Percentiles rank a stretch among this genome's conserved stretches.
These are phyloP conservation scores for Podarcis raffonei DNA, from an alignment of 2,113 vertebrate genomes.

Conservation along the genomic window DNA sequence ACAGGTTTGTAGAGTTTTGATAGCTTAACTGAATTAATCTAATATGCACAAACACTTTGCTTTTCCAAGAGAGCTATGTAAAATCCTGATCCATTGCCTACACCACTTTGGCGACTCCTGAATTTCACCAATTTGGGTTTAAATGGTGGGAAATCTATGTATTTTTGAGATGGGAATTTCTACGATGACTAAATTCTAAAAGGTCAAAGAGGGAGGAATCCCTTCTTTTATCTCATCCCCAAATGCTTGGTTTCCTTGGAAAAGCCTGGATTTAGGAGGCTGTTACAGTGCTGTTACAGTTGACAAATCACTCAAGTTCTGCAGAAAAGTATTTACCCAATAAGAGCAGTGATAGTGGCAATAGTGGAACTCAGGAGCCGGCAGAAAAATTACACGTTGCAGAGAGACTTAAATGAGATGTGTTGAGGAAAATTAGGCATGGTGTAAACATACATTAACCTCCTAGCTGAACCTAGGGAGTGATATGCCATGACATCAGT, in stretches of 20 bases:
- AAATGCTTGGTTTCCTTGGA: conserved; percentile 36
- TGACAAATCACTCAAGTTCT: conserved; percentile 27
- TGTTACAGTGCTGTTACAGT: conserved; percentile 1
- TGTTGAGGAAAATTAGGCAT: conserved; percentile 20
- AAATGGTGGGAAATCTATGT: conserved; percentile 26
- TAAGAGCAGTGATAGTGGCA: conserved; percentile 28
- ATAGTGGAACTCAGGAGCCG: conserved; percentile 29
- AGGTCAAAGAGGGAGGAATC: conserved; percentile 22
- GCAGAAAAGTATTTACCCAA: conserved; percentile 9
- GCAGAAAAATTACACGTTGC: neutral
- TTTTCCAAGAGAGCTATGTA: no score
- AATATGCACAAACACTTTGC: no score
- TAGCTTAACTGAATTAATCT: conserved; percentile 36
- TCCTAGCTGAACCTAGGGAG: conserved; percentile 6
- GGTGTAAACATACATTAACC: neutral
- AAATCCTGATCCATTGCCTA: no score
- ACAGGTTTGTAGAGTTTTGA: conserved; percentile 25
- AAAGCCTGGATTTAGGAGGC: conserved; percentile 38
- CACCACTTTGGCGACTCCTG: no score
- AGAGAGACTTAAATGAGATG: conserved; percentile 32
- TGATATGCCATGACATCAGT: fast-evolving
- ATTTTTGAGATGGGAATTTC: neutral
- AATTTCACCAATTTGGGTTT: conserved; percentile 11
- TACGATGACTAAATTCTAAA: conserved; percentile 25
- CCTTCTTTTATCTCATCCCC: neutral